phyloP scores from a whole-genome alignment of 2,888 invertebrate species.

The Trissoscelio sp. region DNA sequence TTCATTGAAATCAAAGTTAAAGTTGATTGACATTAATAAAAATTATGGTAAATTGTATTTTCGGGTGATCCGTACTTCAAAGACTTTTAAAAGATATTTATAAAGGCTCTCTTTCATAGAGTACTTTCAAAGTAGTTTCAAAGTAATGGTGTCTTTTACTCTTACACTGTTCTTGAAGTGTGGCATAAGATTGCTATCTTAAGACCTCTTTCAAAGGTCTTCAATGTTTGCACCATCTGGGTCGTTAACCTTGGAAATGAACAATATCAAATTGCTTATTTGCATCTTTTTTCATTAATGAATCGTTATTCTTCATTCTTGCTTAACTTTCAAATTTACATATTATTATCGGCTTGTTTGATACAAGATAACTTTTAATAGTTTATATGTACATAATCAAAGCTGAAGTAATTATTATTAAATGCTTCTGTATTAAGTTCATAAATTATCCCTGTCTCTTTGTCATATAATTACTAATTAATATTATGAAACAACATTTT shows the following conservation, averaged over 20 bases:
- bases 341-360: slow-evolving; percentile 3
- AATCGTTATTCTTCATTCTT: not conserved
- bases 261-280: slow-evolving; percentile 54
- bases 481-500: too few relatives aligned
- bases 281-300: slow-evolving; percentile 46
- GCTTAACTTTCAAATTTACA: slow-evolving; percentile 8
- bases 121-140: slow-evolving; percentile 57
- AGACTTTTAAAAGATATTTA: slow-evolving; percentile 61
- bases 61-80: slow-evolving; percentile 36
- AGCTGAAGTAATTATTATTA: not conserved
- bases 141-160: slow-evolving; percentile 64
- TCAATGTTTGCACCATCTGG: slow-evolving; percentile 62
- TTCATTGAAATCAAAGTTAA: slow-evolving; percentile 1
- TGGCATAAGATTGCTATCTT: slow-evolving; percentile 65
- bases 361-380: not conserved
- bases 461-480: too few relatives aligned
- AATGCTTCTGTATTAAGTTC: too few relatives aligned
- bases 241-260: slow-evolving; percentile 61
- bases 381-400: not conserved
- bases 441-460: too few relatives aligned
- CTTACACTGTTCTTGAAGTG: slow-evolving; percentile 55
- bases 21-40: slow-evolving; percentile 41
- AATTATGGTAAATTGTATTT: slow-evolving; percentile 48
- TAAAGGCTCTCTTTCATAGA: slow-evolving; percentile 53
- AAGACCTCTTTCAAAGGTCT: slow-evolving; percentile 56